Base-by-base conservation (phyloP, 2,113 vertebrate species). In the Nothobranchius furzeri region DNA sequence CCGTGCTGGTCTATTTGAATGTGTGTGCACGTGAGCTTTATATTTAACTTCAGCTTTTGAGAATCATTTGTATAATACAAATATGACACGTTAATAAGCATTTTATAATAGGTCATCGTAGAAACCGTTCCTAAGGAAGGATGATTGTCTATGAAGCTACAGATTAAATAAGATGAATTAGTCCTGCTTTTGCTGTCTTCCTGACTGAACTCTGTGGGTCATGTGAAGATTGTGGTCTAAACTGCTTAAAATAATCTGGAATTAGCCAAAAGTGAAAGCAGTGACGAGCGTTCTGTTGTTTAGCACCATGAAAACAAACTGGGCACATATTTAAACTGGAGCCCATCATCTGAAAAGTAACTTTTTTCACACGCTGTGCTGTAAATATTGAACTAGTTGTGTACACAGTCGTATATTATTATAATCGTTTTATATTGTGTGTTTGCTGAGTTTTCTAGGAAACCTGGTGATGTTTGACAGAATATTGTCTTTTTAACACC, bases 11-110 rank as follows among this genome's bases (percentile, higher is more conserved):
- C 50, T 42, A 13, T 57, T 42, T 40, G 43, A 30, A 37, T 53
- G n/a, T 43, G 40, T 40, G 37, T 40, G 37, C 37, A 40, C 9
- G 30, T 30, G 30, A 8, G 37, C 1, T 6, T 57, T 45, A 14
- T 63, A 10, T 55, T 70, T 37, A 24, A 24, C 60, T 60, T 68
- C 51, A 0, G 12, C 30, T 60, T 61, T 68, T 60, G 40, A 63
- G 36, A 69, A 35, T 24, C 64, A 69, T 13, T 20, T 70, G 37
- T 15, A 59, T 59, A 59, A 40, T 40, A 1, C 50, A 54, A 58
- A 17, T 20, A 35, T 7, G 0, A 51, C 20, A 24, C 45, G 40
- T 0, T 0, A 48, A 24, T 55, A 52, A 24, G 12, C 36, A 14
- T 68, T 61, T 2, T 50, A 51, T 30, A 15, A 53, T 1, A 54